phyloP scores from a whole-genome alignment of 2,888 invertebrate genomes.

The Heliconius sara region DNA sequence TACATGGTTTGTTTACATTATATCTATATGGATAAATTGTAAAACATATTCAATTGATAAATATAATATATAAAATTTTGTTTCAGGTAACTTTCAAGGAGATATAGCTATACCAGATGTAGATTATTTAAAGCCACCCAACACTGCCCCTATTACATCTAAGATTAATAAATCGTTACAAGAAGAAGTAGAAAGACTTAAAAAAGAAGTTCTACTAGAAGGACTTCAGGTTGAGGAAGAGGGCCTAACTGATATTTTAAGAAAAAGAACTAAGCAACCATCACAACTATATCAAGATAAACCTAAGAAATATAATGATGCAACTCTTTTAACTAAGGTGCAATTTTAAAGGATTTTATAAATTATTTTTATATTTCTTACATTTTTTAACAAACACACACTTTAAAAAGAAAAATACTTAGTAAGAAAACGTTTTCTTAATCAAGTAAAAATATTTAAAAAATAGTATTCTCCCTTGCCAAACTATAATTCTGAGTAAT shows the following conservation, averaged over 20 bases:
- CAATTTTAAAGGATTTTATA: constrained; percentile 1
- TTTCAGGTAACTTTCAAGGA: constrained; percentile 91
- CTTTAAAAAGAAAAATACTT: too few species aligned
- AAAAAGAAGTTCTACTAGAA: constrained; percentile 91
- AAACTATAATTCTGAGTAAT: too few species aligned
- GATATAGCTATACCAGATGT: constrained; percentile 91
- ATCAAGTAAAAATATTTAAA: too few species aligned
- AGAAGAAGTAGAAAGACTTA: constrained; percentile 91
- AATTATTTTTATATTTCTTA: too few species aligned
- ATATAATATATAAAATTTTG: constrained; percentile 48
- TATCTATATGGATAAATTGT: neutral
- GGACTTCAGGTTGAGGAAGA: constrained; percentile 94
- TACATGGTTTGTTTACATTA: too few species aligned
- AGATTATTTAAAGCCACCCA: constrained; percentile 69
- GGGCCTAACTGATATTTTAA: constrained; percentile 89
- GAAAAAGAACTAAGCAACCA: constrained; percentile 89
- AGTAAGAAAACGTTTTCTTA: too few species aligned
- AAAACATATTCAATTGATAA: neutral
- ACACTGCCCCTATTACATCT: constrained; percentile 68
- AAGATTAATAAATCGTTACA: constrained; percentile 87
- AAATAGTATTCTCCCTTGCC: too few species aligned
- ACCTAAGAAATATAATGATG: constrained; percentile 80
- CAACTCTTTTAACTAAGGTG: constrained; percentile 75
- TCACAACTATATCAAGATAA: constrained; percentile 73
- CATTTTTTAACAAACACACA: too few species aligned